Percentiles rank a stretch among this genome's conserved stretches.
Evolutionary conservation across 2,888 invertebrate genomes (phyloP).

Genomic region (Thysanoteuthis rhombus): DNA sequence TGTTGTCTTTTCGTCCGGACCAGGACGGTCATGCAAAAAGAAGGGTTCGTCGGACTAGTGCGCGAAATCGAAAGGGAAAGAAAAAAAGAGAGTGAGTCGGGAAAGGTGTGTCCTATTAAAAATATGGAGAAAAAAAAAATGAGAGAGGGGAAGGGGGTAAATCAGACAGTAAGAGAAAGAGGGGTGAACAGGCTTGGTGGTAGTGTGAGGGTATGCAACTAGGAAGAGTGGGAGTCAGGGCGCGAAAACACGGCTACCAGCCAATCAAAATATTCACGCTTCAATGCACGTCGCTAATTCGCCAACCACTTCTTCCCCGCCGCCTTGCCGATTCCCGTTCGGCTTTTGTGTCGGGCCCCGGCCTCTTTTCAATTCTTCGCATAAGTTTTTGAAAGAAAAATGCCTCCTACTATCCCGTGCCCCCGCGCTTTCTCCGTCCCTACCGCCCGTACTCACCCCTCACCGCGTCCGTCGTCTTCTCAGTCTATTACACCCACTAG

Average conservation of each 20-base stretch:
- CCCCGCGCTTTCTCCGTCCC: neutral
- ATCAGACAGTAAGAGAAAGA: neutral
- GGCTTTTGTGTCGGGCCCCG: neutral
- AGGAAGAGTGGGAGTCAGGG: neutral
- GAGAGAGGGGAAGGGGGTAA: neutral
- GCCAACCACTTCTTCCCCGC: neutral
- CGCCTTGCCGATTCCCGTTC: neutral
- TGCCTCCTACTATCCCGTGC: neutral
- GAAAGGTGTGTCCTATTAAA: neutral
- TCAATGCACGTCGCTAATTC: neutral
- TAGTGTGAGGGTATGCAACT: neutral
- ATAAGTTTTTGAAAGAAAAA: slow-evolving; percentile 12
- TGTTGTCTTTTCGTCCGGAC: neutral
- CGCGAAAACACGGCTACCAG: neutral
- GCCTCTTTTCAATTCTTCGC: neutral
- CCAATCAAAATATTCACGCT: slow-evolving; percentile 12
- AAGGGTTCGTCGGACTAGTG: neutral
- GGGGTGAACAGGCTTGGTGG: neutral
- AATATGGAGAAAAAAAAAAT: neutral
- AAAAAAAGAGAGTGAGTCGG: neutral
- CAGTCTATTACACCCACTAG: neutral
- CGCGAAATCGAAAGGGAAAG: neutral
- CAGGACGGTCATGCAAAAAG: neutral
- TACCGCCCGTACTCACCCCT: no score
- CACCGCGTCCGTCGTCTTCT: no score